Percentiles rank a stretch among this genome's conserved stretches.
phyloP scores from a whole-genome alignment of 2,888 invertebrate species.

The Latrodectus hesperus region DNA sequence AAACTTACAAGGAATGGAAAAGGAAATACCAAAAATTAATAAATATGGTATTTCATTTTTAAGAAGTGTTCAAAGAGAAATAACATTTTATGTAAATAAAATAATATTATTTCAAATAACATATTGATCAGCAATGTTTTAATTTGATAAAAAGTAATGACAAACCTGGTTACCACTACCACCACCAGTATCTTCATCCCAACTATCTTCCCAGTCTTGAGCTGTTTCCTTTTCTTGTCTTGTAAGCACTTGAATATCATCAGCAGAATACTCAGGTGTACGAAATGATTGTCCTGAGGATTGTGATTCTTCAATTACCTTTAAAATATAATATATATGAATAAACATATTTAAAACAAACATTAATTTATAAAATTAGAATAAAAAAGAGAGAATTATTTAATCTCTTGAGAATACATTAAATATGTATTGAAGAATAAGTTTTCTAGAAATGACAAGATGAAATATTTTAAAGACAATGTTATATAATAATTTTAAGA shows the following conservation, averaged over 20 bases:
- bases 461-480: no score
- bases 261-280: constrained; percentile 61
- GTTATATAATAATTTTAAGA: no score
- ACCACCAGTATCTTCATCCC: constrained; percentile 82
- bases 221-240: constrained; percentile 71
- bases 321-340: neutral
- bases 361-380: neutral
- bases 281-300: constrained; percentile 37
- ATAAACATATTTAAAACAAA: no score
- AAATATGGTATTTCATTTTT: no score
- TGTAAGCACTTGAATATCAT: constrained; percentile 52
- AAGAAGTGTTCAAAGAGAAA: no score
- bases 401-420: neutral
- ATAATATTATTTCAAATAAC: no score
- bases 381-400: neutral
- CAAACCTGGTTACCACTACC: neutral
- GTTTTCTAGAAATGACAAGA: no score
- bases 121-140: no score
- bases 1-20: no score
- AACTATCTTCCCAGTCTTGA: constrained; percentile 89
- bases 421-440: neutral
- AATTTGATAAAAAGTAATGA: neutral
- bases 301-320: constrained; percentile 22
- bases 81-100: no score
- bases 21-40: no score